Conservation (phyloP, 1,140 invertebrate genomes). For the Drosophila orena region DNA sequence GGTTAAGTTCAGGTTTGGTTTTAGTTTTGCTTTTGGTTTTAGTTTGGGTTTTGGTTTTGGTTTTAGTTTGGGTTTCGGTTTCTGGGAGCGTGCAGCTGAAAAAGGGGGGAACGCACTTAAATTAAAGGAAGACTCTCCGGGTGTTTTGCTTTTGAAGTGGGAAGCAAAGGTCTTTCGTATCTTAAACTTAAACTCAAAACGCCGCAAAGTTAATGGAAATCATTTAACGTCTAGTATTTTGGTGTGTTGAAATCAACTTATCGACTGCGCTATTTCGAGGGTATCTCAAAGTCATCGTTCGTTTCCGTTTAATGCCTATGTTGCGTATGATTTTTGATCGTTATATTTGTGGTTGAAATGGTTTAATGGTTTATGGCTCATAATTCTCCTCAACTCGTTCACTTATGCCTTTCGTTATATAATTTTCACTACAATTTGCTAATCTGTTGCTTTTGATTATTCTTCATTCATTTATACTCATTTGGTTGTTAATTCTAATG, state of each 20-base stretch:
- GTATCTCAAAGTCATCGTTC: slow-evolving; percentile 20
- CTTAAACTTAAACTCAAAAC: slow-evolving; percentile 47
- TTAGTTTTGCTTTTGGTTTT: slow-evolving; percentile 5
- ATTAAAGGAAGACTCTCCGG: slow-evolving; percentile 74
- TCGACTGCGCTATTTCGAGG: slow-evolving; percentile 57
- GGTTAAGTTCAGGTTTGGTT: neutral
- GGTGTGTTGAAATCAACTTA: slow-evolving; percentile 39
- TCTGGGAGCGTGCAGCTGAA: slow-evolving; percentile 34
- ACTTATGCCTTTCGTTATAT: slow-evolving; percentile 54
- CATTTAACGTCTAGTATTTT: slow-evolving; percentile 22
- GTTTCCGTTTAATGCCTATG: slow-evolving; percentile 35
- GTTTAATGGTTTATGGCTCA: slow-evolving; percentile 6
- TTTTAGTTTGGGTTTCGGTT: slow-evolving; percentile 10
- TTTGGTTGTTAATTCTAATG: slow-evolving; percentile 51
- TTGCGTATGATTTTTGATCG: slow-evolving; percentile 51
- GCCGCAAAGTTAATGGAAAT: slow-evolving; percentile 37
- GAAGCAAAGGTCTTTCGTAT: slow-evolving; percentile 54
- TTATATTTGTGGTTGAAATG: slow-evolving; percentile 40
- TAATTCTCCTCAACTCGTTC: slow-evolving; percentile 23
- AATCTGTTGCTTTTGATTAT: slow-evolving; percentile 78
- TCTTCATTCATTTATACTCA: slow-evolving; percentile 60
- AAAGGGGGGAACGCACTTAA: slow-evolving; percentile 57
- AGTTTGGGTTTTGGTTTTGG: slow-evolving; percentile 2
- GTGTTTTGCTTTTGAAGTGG: slow-evolving; percentile 66
- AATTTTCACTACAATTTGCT: slow-evolving; percentile 70